Percentiles rank a stretch among this genome's conserved stretches.
phyloP scores from a whole-genome alignment of 2,113 vertebrate species.

The Accipiter virgatus region DNA sequence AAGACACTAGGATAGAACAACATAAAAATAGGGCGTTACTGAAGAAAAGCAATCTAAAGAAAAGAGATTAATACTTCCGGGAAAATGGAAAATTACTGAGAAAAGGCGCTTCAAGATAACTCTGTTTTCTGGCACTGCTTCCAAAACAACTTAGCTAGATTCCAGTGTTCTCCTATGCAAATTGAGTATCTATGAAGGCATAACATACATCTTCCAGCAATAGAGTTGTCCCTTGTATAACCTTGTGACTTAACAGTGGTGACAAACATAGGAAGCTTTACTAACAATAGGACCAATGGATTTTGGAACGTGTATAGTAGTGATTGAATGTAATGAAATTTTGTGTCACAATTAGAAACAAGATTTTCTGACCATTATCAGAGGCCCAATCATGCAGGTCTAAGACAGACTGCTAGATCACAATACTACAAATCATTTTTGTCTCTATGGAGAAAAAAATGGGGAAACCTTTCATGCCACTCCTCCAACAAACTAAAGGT shows the following conservation, averaged over 20 bases:
- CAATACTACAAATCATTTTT: not conserved
- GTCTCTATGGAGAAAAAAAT: not conserved
- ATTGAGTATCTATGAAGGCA: not conserved
- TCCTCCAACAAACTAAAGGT: slow-evolving; percentile 47
- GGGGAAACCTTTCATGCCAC: not conserved
- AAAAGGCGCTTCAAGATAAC: not conserved
- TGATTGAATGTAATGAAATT: not conserved
- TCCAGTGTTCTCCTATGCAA: not conserved
- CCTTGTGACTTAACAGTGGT: not conserved
- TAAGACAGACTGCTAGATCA: not conserved
- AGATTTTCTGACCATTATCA: not conserved
- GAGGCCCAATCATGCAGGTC: not conserved
- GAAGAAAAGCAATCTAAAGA: not conserved
- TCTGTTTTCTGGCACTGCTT: not conserved
- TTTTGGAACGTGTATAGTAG: not conserved
- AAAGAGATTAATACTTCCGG: not conserved
- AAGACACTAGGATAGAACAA: not conserved
- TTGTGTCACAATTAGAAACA: not conserved
- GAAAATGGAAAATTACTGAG: not conserved
- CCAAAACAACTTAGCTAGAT: not conserved
- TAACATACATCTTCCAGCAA: not conserved
- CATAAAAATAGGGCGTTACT: not conserved
- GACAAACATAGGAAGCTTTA: not conserved
- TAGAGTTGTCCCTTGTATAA: not conserved
- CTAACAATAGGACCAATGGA: not conserved